phyloP scores from a whole-genome alignment of 2,888 invertebrate species.

The Rhagonycha fulva region DNA sequence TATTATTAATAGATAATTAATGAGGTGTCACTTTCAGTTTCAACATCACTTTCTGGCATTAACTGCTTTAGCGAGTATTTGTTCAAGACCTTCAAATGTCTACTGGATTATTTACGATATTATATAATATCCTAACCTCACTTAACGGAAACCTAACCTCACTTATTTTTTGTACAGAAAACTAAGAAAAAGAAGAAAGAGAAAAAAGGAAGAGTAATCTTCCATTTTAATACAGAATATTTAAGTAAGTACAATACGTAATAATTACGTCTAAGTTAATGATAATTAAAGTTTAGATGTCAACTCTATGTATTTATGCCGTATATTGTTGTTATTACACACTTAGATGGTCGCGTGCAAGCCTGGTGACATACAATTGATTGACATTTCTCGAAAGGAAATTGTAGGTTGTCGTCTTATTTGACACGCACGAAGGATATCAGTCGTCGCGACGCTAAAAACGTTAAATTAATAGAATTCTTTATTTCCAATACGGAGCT shows the following conservation, averaged over 20 bases:
- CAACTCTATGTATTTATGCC: slow-evolving; percentile 18
- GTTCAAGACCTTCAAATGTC: background rate
- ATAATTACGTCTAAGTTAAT: background rate
- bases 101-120: no score
- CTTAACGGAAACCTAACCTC: background rate
- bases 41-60: background rate
- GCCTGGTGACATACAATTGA: slow-evolving; percentile 48
- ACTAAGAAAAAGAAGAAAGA: no score
- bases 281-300: background rate
- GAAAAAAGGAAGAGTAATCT: no score
- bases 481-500: slow-evolving; percentile 38
- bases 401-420: slow-evolving; percentile 48
- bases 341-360: slow-evolving; percentile 42
- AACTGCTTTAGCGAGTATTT: background rate
- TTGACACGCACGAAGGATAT: slow-evolving; percentile 38
- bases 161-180: no score
- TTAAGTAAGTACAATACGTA: background rate
- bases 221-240: background rate
- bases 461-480: slow-evolving; percentile 34
- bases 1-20: background rate
- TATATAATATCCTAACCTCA: background rate
- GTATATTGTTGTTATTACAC: slow-evolving; percentile 1
- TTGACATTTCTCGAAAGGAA: slow-evolving; percentile 51
- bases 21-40: background rate
- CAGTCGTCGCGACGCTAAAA: slow-evolving; percentile 30